phyloP scores from a whole-genome alignment of 2,113 vertebrate species.

The Scartelaos histophorus region DNA sequence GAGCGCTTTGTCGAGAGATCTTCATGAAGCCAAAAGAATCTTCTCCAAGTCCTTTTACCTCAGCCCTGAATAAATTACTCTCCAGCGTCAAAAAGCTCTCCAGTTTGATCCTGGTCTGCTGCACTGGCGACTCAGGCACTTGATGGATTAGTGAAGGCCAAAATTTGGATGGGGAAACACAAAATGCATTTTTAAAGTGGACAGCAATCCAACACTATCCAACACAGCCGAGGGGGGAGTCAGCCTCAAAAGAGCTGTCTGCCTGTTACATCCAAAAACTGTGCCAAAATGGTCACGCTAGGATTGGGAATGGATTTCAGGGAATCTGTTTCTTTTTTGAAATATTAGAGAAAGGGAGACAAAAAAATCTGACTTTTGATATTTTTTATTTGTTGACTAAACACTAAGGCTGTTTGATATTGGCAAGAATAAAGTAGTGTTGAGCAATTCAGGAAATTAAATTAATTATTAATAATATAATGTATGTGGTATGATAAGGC shows the following conservation, averaged over 20 bases:
- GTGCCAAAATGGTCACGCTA: slow-evolving; percentile 45
- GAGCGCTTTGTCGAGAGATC: slow-evolving; percentile 60
- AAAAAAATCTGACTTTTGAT: neutral
- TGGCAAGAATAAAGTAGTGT: too few relatives aligned
- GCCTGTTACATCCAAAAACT: slow-evolving; percentile 27
- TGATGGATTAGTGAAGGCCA: slow-evolving; percentile 38
- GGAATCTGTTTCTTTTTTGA: neutral
- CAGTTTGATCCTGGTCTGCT: slow-evolving; percentile 44
- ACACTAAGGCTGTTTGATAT: too few relatives aligned
- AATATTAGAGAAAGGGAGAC: neutral
- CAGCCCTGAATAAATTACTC: slow-evolving; percentile 56
- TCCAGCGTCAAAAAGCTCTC: slow-evolving; percentile 58
- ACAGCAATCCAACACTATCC: slow-evolving; percentile 56
- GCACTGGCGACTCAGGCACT: slow-evolving; percentile 33
- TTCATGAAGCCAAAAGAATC: slow-evolving; percentile 53
- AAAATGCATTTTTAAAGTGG: slow-evolving; percentile 49
- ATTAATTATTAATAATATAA: too few relatives aligned
- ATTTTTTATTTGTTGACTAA: neutral
- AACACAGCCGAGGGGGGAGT: slow-evolving; percentile 39
- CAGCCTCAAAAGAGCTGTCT: slow-evolving; percentile 43
- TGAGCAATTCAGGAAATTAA: too few relatives aligned
- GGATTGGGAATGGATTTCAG: slow-evolving; percentile 29
- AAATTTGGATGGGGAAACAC: slow-evolving; percentile 51
- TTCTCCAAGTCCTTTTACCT: slow-evolving; percentile 60
- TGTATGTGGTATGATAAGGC: neutral